Evolutionary conservation across 2,113 vertebrate genomes (phyloP), one percentile per base, ranked within the genome.

Genomic region (Azemiops feae): DNA sequence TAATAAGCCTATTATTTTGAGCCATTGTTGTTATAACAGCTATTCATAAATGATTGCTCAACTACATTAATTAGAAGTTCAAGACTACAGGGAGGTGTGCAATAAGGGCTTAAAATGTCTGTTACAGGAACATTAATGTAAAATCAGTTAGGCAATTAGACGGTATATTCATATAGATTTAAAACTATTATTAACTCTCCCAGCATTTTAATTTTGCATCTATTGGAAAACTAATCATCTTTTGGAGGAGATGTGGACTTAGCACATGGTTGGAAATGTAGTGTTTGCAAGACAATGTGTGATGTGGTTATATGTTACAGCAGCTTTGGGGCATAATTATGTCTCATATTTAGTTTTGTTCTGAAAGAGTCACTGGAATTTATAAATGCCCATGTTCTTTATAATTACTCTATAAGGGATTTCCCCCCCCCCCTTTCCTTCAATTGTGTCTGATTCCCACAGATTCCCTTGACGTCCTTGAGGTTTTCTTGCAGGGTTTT

Each of bases 371-470:
- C 64, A 34, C 14, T 74, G 64, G 64, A 34, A 34, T 74, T 74
- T 74, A n/a, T 8, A 5, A 34, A 20, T 74, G 64, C 5, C 14
- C 64, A 74, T 18, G n/a, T 74, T 34, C n/a, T 74, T 34, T 5
- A 18, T 34, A 34, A 74, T 74, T 34, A 34, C n/a, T 74, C 1
- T 39, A 34, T 34, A 64, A 64, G 27, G 4, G 60, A 50, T 9
- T 50, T n/a, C 9, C 0, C 5, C 0, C 0, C 0, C 4, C 11
- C 4, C 60, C 30, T 69, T 69, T 69, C n/a, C 1, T n/a, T 69
- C 27, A n/a, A 69, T 30, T 60, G 60, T 25, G 25, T 30, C 27
- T 5, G 60, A 64, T 69, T 5, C 60, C 11, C 25, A 69, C 30
- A 5, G 12, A 64, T 64, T 64, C 60, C 10, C 27, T 30, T 64